Evolutionary conservation across 2,113 vertebrate species (phyloP).

Genomic region (Morone saxatilis): DNA sequence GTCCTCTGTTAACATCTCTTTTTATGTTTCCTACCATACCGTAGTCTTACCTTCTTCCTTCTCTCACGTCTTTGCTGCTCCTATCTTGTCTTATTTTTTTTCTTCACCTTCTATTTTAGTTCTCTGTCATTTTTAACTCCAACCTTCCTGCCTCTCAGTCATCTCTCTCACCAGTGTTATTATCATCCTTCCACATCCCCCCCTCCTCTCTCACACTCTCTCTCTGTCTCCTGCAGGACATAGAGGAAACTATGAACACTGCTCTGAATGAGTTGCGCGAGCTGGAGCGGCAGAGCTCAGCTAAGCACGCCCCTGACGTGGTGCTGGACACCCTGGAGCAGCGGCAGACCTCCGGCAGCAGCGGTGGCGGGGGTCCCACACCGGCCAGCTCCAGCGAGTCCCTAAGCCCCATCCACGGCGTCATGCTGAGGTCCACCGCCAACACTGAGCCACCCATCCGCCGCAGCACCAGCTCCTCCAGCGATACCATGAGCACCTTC

Average conservation of each 20-base stretch:
- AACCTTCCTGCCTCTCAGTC: neutral
- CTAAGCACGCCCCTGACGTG: slow-evolving; percentile 95
- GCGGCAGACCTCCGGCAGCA: slow-evolving; percentile 71
- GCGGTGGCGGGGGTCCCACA: slow-evolving; percentile 85
- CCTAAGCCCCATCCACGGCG: slow-evolving; percentile 89
- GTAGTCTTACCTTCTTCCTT: neutral
- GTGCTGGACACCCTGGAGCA: slow-evolving; percentile 98
- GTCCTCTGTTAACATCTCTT: slow-evolving; percentile 18
- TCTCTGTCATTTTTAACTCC: neutral
- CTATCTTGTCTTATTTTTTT: neutral
- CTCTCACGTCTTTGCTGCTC: slow-evolving; percentile 3
- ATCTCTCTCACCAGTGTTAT: neutral
- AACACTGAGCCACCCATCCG: slow-evolving; percentile 89
- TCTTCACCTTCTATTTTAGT: neutral
- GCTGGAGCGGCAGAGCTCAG: slow-evolving; percentile 95
- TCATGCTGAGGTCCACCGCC: slow-evolving; percentile 84
- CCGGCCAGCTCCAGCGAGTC: slow-evolving; percentile 89
- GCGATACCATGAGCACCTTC: slow-evolving; percentile 96
- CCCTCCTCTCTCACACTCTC: neutral
- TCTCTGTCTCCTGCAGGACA: slow-evolving; percentile 87
- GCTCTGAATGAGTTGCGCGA: slow-evolving; percentile 97
- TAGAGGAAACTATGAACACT: slow-evolving; percentile 98
- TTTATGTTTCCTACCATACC: neutral
- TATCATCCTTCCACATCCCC: neutral
- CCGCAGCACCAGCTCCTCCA: slow-evolving; percentile 94